Evolutionary conservation across 2,888 invertebrate genomes (phyloP).

Genomic region (Hydroisotoma schaefferi): DNA sequence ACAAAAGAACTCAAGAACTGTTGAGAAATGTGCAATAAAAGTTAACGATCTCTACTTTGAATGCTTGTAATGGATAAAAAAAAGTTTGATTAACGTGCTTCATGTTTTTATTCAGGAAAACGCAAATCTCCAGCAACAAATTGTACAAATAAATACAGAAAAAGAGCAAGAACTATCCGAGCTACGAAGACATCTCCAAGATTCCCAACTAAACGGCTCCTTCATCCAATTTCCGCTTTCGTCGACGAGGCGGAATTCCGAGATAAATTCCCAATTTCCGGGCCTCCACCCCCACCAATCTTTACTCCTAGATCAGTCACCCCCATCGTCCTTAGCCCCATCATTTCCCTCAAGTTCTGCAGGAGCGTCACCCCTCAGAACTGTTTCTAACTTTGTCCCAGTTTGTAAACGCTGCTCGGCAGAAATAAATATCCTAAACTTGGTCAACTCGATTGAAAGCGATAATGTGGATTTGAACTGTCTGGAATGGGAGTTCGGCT

Average conservation of each 20-base stretch:
- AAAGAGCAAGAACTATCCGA: slow-evolving; percentile 65
- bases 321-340: background rate
- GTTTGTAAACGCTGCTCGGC: slow-evolving; percentile 44
- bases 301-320: slow-evolving; percentile 1
- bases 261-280: slow-evolving; percentile 20
- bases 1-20: too few relatives aligned
- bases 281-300: slow-evolving; percentile 12
- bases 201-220: slow-evolving; percentile 33
- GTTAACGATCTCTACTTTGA: too few relatives aligned
- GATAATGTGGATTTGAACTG: slow-evolving; percentile 28
- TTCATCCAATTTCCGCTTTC: slow-evolving; percentile 24
- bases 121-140: slow-evolving; percentile 65
- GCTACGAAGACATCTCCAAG: slow-evolving; percentile 40
- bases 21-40: too few relatives aligned
- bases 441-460: slow-evolving; percentile 45
- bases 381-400: slow-evolving; percentile 8
- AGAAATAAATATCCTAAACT: slow-evolving; percentile 42
- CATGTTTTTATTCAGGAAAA: slow-evolving; percentile 61
- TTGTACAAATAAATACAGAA: slow-evolving; percentile 60
- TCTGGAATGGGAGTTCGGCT: slow-evolving; percentile 21
- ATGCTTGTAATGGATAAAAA: background rate
- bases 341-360: slow-evolving; percentile 9
- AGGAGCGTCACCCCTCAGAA: background rate
- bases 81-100: background rate
- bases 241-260: slow-evolving; percentile 25